phyloP scores from a whole-genome alignment of 2,797 vertebrate species.

The Gallinago solitaria region DNA sequence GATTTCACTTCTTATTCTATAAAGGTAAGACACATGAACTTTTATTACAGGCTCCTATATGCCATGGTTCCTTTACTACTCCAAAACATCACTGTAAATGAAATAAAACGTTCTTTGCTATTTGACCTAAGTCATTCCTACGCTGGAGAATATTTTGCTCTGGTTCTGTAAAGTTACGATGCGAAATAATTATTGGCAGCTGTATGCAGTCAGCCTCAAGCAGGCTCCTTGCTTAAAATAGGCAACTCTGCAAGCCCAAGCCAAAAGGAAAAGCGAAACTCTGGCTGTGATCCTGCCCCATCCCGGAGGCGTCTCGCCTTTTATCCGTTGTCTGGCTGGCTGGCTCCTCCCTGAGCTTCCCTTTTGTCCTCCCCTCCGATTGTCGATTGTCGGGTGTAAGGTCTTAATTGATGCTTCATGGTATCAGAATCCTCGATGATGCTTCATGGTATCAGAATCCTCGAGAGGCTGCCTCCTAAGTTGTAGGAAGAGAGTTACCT shows the following conservation, averaged over 20 bases:
- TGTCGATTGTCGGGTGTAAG: neutral
- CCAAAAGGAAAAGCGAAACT: neutral
- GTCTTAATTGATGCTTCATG: neutral
- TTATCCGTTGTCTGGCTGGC: neutral
- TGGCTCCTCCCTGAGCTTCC: neutral
- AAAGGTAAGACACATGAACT: conserved; percentile 6
- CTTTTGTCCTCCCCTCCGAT: neutral
- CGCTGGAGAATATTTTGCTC: neutral
- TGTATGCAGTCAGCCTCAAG: neutral
- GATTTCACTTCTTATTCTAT: conserved; percentile 53
- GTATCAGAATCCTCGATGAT: neutral
- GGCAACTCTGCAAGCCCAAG: neutral
- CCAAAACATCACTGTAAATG: conserved; percentile 67
- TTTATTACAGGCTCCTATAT: conserved; percentile 50
- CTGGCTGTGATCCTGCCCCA: neutral
- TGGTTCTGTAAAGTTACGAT: neutral
- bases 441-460: neutral
- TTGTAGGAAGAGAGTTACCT: neutral
- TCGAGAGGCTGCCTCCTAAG: neutral
- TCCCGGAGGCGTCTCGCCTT: neutral
- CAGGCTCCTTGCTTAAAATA: neutral
- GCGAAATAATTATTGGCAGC: neutral
- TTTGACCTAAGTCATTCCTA: conserved; percentile 34
- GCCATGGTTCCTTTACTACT: conserved; percentile 45
- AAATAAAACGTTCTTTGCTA: conserved; percentile 77